Base-by-base conservation (phyloP, 2,888 invertebrate genomes). In the Spodoptera exigua region DNA sequence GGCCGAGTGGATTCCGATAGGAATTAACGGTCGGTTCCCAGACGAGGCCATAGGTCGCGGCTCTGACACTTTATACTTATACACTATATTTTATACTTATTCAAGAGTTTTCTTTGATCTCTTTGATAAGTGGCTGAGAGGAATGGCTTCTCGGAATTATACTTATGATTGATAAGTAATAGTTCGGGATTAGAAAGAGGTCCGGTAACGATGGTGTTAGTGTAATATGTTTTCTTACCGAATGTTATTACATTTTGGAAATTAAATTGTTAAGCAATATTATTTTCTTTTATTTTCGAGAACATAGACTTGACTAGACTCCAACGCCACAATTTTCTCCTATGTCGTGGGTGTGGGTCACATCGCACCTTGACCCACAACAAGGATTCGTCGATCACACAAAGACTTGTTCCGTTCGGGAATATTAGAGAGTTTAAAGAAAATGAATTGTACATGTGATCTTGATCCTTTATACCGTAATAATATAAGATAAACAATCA, bases 11-110 rank as follows among this genome's bases (percentile, higher is more conserved):
- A 79, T 79, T 79, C 77, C 77, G 57, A 74, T 74, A 64, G 61
- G 79, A 66, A 74, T 79, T 71, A 76, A 46, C 54, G 51, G 57
- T 54, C 37, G 70, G 69, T 68, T 73, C 74, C 69, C 68, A 68
- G 54, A n/a, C 34, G 60, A 40, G 69, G 67, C 54, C 78, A 74
- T 13, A 59, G 75, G 74, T 77, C 74, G 63, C 46, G 71, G 59
- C 78, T 70, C 54, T 58, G 46, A 59, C 59, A 55, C 74, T 49
- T 57, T 43, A 17, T 27, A 27, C 9, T 27, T 7, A 27, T 27
- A 27, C 27, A 27, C 27, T 27, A 63, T 69, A 64, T 69, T 57
- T 74, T 76, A 69, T 61, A 54, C 58, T 64, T 53, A 59, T 58
- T 48, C 54, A 54, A 41, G 55, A 43, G 56, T 39, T 40, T 47